Base-by-base conservation (phyloP, 2,797 vertebrate genomes). In the Petrocephalus sullivani region DNA sequence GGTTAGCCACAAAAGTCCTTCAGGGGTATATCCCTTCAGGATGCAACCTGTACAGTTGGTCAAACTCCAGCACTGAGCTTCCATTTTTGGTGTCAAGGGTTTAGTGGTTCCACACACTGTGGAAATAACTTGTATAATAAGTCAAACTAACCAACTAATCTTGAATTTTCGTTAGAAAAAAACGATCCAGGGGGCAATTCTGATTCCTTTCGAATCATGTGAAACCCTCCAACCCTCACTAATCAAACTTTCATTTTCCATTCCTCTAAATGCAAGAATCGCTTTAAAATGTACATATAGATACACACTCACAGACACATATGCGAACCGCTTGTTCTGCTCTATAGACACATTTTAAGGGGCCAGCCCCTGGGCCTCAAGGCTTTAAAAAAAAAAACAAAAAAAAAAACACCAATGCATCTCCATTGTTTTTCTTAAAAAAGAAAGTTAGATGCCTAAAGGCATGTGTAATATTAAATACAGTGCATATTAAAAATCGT, bases 381-480 rank as follows among this genome's bases (percentile, higher is more conserved):
- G 6, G 49, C 2, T 71, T 33, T 2, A 14, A 28, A 14, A 71
- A 71, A 37, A 87, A 61, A 56, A 86, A 37, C 1, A 14, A 28
- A 14, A 71, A 71, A 37, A 87, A 61, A 56, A 86, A 84, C 83
- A 46, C 81, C 46, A 3, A 60, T 83, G 37, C 53, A 82, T 75
- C 16, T 3, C 21, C n/a, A 83, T 58, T 4, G 9, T 21, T 57
- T 23, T 37, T 46, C 41, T 46, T 46, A 3, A 61, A 23, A 51
- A 33, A 57, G 56, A 60, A 21, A 57, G 16, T 19, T 0, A 19
- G 21, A 41, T 16, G 8, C 82, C 51, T 41, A 57, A 19, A 56
- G 54, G 53, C 28, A 21, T 81, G 16, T 49, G 58, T 89, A 81
- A 91, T 90, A 90, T 90, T 92, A 91, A 91, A 88, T 91, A 92